phyloP scores from a whole-genome alignment of 2,888 invertebrate species.

The Cancer borealis region DNA sequence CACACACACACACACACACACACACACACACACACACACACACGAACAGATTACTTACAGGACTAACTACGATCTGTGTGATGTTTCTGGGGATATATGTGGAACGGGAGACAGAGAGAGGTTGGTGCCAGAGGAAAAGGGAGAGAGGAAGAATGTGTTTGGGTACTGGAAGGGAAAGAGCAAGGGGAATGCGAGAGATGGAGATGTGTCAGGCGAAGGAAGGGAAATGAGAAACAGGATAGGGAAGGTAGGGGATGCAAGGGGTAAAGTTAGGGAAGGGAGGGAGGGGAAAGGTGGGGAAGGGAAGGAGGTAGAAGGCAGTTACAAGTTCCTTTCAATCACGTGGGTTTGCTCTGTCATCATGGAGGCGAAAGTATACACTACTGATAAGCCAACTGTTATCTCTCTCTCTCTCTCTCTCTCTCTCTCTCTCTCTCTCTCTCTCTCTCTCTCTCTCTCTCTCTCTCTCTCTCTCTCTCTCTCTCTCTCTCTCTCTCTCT shows the following conservation, averaged over 20 bases:
- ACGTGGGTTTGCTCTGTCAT: not conserved
- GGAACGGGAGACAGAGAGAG: not conserved
- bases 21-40: no score
- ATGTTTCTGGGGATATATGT: not conserved
- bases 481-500: slow-evolving; percentile 8
- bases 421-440: slow-evolving; percentile 47
- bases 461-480: slow-evolving; percentile 46
- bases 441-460: slow-evolving; percentile 52
- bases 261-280: not conserved
- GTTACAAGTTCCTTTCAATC: not conserved
- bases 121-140: no score
- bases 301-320: not conserved
- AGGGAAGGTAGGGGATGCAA: not conserved
- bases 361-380: not conserved
- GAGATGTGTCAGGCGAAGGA: not conserved
- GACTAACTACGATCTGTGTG: no score
- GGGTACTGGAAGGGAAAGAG: no score
- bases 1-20: no score
- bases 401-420: not conserved
- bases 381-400: no score
- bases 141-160: not conserved
- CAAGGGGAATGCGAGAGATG: not conserved
- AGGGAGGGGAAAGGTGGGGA: not conserved
- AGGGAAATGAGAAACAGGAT: not conserved
- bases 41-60: no score